These are phyloP conservation scores for Aspidoscelis tigris DNA, from an alignment of 2,113 vertebrate genomes.

Conservation along the genomic window DNA sequence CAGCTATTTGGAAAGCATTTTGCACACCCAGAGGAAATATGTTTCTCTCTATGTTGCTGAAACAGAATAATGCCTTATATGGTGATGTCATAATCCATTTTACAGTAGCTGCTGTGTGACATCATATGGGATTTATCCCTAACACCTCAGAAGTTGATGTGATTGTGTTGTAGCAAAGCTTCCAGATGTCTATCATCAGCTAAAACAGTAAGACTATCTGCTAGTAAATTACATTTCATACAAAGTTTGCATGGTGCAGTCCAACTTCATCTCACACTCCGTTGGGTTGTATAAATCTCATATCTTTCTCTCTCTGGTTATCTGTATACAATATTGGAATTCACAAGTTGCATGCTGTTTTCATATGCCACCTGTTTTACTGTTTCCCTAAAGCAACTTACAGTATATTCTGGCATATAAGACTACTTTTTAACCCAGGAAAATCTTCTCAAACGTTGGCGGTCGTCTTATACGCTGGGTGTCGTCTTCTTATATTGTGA, in stretches of 20 bases:
- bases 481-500: too few relatives aligned
- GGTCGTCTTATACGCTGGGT: too few relatives aligned
- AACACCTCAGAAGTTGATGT: background rate
- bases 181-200: slow-evolving; percentile 32
- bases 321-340: background rate
- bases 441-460: too few relatives aligned
- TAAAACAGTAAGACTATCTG: background rate
- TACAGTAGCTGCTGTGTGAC: background rate
- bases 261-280: background rate
- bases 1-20: slow-evolving; percentile 1
- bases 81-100: slow-evolving; percentile 18
- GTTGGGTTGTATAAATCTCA: background rate
- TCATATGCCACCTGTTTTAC: background rate
- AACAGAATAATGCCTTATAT: slow-evolving; percentile 8
- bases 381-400: background rate
- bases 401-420: too few relatives aligned
- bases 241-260: background rate
- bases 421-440: too few relatives aligned
- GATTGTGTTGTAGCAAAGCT: slow-evolving; percentile 28
- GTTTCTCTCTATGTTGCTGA: background rate
- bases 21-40: background rate
- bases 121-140: slow-evolving; percentile 10
- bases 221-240: background rate
- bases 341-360: background rate
- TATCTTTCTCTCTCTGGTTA: background rate